Base-by-base conservation (phyloP, 2,113 vertebrate genomes). In the Nycticorax nycticorax region DNA sequence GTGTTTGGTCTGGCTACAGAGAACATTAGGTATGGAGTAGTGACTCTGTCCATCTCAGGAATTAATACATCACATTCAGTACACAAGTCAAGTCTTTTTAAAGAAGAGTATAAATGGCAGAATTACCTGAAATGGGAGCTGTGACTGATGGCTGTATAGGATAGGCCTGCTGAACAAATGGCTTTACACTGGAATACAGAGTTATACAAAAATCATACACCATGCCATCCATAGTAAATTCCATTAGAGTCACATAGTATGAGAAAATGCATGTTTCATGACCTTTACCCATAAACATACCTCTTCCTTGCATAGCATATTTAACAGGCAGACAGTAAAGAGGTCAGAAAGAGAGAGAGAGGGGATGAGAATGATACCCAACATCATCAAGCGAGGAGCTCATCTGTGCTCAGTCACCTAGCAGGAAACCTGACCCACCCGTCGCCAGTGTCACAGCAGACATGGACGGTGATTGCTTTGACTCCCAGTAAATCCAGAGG, bases 121-220 rank as follows among this genome's bases (percentile, higher is more conserved):
- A 94, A 88, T 98, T 98, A 99, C 99, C 99, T 99, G 99, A 99
- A 98, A 99, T 99, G 94, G 99, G 98, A 95, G 99, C 99, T 85
- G 99, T 98, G 96, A 99, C 99, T 43, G 99, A 97, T 96, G 99
- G 99, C 98, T 99, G 99, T 97, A 99, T 99, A 78, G 99, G 98
- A 92, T 99, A 99, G 78, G 99, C 98, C 98, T 99, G 99, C 95
- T 99, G 99, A 90, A 99, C 99, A 53, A 99, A 99, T 97, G 99
- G 99, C 98, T 99, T 99, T 93, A 99, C 99, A 21, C 99, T 99
- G 96, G 72, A 98, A 98, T 47, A 93, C 87, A 93, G 56, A 90
- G 55, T 77, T 15, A 75, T 66, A 75, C 19, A 57, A 8, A 68
- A 57, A 45, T 96, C 84, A 96, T 6, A 92, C 66, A 55, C 19